phyloP scores from a whole-genome alignment of 2,888 invertebrate genomes.

The Brachycybe producta region DNA sequence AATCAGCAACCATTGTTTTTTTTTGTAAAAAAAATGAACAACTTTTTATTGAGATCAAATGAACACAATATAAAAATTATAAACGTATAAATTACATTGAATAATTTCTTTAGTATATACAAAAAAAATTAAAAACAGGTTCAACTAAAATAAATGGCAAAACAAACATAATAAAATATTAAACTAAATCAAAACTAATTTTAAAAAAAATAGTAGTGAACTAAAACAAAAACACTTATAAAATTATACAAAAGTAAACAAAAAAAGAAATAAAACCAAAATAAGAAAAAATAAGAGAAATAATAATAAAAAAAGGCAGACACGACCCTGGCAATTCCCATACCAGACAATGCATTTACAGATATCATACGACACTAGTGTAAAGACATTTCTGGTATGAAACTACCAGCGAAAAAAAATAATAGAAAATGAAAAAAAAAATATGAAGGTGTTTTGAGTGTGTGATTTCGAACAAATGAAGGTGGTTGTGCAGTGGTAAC shows the following conservation, averaged over 20 bases:
- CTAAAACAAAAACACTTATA: too few relatives aligned
- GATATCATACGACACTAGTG: conserved; percentile 51
- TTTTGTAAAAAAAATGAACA: too few relatives aligned
- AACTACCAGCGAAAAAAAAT: conserved; percentile 41
- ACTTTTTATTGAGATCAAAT: too few relatives aligned
- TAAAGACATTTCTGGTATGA: conserved; percentile 99
- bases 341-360: conserved; percentile 99
- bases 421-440: not conserved
- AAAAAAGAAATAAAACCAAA: not conserved
- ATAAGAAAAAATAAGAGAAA: not conserved
- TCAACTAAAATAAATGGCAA: too few relatives aligned
- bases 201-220: too few relatives aligned
- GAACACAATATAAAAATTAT: too few relatives aligned
- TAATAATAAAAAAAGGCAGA: conserved; percentile 8
- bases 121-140: too few relatives aligned
- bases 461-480: not conserved
- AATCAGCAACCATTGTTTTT: too few relatives aligned
- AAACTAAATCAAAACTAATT: too few relatives aligned
- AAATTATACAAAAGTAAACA: not conserved
- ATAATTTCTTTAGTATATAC: too few relatives aligned
- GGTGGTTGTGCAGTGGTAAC: not conserved
- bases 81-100: too few relatives aligned
- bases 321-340: conserved; percentile 37
- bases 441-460: not conserved
- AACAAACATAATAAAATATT: too few relatives aligned